Percentiles rank a stretch among this genome's conserved stretches.
Conservation (phyloP, 1,140 invertebrate genomes). For the Hestina assimilis region DNA sequence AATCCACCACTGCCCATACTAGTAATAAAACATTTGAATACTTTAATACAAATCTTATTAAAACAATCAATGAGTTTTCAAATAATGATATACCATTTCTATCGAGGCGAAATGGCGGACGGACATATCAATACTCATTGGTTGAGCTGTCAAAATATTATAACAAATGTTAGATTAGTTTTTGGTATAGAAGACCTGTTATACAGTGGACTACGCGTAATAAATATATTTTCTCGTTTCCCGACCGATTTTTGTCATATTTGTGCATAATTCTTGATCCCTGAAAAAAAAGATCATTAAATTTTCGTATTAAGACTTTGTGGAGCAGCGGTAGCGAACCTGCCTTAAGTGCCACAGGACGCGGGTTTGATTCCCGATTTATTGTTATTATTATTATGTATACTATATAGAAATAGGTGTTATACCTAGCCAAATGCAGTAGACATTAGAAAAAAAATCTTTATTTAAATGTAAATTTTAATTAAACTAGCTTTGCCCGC, state of each 20-base stretch:
- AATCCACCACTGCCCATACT: no score
- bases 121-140: neutral
- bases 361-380: no score
- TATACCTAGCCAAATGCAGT: no score
- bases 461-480: no score
- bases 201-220: conserved; percentile 28
- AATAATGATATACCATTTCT: neutral
- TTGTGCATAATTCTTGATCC: conserved; percentile 80
- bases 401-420: no score
- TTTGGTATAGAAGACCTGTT: conserved; percentile 15
- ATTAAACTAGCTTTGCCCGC: no score
- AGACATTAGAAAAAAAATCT: conserved; percentile 6
- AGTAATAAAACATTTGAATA: neutral
- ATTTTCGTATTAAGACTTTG: no score
- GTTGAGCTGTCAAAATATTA: conserved; percentile 12
- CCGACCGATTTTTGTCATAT: conserved; percentile 74
- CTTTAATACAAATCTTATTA: neutral
- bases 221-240: conserved; percentile 42
- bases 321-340: no score
- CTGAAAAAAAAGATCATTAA: conserved; percentile 65
- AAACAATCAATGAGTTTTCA: neutral
- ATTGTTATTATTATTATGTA: no score
- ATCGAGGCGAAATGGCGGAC: conserved; percentile 4
- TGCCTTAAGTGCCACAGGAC: no score
- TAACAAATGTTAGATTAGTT: conserved; percentile 13